phyloP scores from a whole-genome alignment of 2,797 vertebrate genomes.

The Pagetopsis macropterus region DNA sequence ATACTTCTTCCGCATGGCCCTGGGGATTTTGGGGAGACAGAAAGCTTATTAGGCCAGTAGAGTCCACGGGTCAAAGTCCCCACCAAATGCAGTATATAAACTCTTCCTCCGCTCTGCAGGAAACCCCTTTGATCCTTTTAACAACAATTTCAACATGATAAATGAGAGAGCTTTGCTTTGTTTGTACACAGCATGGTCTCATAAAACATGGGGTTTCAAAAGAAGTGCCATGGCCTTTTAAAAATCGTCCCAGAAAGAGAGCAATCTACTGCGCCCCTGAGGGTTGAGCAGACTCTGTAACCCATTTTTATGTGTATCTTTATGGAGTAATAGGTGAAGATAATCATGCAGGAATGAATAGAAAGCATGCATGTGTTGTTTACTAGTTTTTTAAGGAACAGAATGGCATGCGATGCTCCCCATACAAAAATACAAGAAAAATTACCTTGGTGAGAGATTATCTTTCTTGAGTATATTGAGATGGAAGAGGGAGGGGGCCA shows the following conservation, averaged over 20 bases:
- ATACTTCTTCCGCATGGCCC: constrained; percentile 97
- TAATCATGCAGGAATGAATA: constrained; percentile 58
- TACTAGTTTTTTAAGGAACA: constrained; percentile 30
- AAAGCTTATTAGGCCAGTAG: constrained; percentile 46
- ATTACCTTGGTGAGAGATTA: constrained; percentile 90
- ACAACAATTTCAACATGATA: constrained; percentile 64
- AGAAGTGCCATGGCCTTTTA: constrained; percentile 47
- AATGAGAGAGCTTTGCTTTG: constrained; percentile 73
- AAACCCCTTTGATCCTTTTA: constrained; percentile 62
- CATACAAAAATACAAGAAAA: constrained; percentile 10
- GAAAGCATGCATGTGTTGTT: constrained; percentile 31
- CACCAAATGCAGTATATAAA: constrained; percentile 57
- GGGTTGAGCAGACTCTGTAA: constrained; percentile 48
- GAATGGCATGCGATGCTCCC: background rate
- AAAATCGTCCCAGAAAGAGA: constrained; percentile 50
- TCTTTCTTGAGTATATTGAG: constrained; percentile 97
- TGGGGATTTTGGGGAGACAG: constrained; percentile 62
- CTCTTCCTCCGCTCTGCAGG: constrained; percentile 56
- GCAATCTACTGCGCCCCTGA: constrained; percentile 48
- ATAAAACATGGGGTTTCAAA: constrained; percentile 69
- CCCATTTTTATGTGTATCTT: constrained; percentile 54
- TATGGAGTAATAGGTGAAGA: constrained; percentile 55
- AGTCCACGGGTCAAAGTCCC: constrained; percentile 44
- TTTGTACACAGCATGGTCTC: constrained; percentile 76
- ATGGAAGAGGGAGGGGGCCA: constrained; percentile 98